Base-by-base conservation (phyloP, 1,140 invertebrate genomes). In the Nephila pilipes region DNA sequence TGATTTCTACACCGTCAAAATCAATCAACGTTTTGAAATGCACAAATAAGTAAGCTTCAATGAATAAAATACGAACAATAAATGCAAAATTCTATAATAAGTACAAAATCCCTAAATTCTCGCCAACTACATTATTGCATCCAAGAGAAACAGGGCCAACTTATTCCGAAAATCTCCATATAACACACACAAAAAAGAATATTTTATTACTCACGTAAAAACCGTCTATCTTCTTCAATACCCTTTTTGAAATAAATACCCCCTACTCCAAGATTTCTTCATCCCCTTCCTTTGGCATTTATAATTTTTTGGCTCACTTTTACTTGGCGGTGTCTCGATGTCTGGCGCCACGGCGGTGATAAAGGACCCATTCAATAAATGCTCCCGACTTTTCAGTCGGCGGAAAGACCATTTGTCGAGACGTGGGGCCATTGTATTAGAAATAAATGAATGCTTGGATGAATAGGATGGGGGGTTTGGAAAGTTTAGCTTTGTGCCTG, bases 361-460 rank as follows among this genome's bases (percentile, higher is more conserved):
- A 85, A 85, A 60, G 54, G 12, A 18, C 18, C 83, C 46, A 57
- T 57, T 58, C n/a, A 60, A 85, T 58, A 85, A 58, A 58, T 57
- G 38, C 80, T 14, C 80, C 80, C 80, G 80, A 83, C 80, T 83
- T 83, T 83, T 83, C 80, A 83, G 38, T 2, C 83, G 29, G 29
- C n/a, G 55, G 25, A 32, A 85, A 85, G 36, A 25, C 83, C 83
- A 85, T 85, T 85, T 85, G 83, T 85, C 83, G 83, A 60, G 83
- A 60, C 29, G 54, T 20, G 54, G 22, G 38, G 83, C 54, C 55
- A 25, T 85, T 85, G 54, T 85, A 60, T 85, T 32, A 54, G 36
- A 58, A 60, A 85, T 32, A 60, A 60, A 85, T 85, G 46, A 85
- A 85, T 85, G 83, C 22, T 58, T 46, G n/a, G 32, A 55, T 14